Evolutionary conservation across 1,140 invertebrate genomes (phyloP), one percentile per base, ranked within the genome.

Genomic region (Cotesia glomerata): DNA sequence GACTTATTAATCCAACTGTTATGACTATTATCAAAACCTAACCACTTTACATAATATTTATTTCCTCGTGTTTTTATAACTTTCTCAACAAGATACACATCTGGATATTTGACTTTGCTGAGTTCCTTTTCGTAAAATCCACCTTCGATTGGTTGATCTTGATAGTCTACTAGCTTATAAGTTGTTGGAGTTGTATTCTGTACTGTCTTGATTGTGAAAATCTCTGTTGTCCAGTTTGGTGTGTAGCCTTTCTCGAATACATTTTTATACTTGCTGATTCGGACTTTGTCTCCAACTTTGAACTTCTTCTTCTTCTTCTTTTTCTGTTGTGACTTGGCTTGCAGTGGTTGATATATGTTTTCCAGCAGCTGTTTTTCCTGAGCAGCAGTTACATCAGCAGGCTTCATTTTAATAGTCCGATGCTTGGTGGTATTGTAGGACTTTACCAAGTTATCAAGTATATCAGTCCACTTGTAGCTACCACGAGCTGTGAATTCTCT

Each of bases 401-500:
- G 84, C 69, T 75, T 75, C 72, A 75, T 80, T 69, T 73, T 74
- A 32, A 82, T 85, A 14, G 70, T 83, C 14, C 77, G 36, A 77
- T 86, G 84, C 67, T 72, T 76, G 49, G 72, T 76, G 56, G 2
- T 18, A 18, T 82, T 75, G 74, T 87, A 85, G 67, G 45, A n/a
- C 2, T 9, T 3, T 13, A 65, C 3, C 32, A 66, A 34, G 18
- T 51, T 58, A 2, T n/a, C 3, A 8, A 68, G 5, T 56, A 68
- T 58, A n/a, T 83, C 72, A 9, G 81, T 68, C 72, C 79, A 86
- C 49, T 73, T 79, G 49, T 79, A 77, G 13, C 76, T 80, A n/a
- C 81, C 81, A 16, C 77, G 72, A 51, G 77, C 54, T 59, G 76
- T 81, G 76, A 86, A 86, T 35, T 77, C 74, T 75, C 79, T 78